These are phyloP conservation scores for Lethrus apterus DNA, from an alignment of 1,140 invertebrate species.

Conservation along the genomic window DNA sequence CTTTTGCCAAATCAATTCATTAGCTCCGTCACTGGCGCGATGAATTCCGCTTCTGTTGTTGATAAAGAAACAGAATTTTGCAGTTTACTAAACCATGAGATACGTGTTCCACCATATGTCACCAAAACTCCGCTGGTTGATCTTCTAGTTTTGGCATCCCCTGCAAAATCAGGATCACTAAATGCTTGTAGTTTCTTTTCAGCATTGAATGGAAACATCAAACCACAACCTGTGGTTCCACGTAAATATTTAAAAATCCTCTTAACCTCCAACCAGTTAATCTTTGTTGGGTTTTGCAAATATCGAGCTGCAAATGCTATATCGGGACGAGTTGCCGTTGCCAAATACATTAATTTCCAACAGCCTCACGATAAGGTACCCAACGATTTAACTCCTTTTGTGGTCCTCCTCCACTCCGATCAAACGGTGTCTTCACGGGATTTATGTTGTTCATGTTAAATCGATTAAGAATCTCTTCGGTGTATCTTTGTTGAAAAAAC, in stretches of 20 bases:
- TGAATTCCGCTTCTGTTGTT: slow-evolving; percentile 43
- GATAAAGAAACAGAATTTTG: slow-evolving; percentile 35
- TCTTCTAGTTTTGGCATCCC: slow-evolving; percentile 20
- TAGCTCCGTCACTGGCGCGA: slow-evolving; percentile 40
- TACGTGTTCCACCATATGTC: slow-evolving; percentile 29
- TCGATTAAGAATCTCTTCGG: slow-evolving; percentile 10
- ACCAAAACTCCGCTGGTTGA: slow-evolving; percentile 39
- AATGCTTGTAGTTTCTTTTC: slow-evolving; percentile 15
- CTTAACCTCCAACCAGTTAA: background rate
- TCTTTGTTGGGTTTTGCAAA: background rate
- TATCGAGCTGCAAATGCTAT: slow-evolving; percentile 32
- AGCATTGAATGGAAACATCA: background rate
- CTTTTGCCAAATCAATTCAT: slow-evolving; percentile 39
- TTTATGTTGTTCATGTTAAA: slow-evolving; percentile 17
- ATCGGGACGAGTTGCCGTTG: slow-evolving; percentile 36
- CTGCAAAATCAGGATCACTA: slow-evolving; percentile 26
- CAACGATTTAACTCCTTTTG: background rate
- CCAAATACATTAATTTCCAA: slow-evolving; percentile 37
- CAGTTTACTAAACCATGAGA: slow-evolving; percentile 37
- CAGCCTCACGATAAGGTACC: slow-evolving; percentile 27
- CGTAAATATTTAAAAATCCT: background rate
- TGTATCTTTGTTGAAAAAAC: background rate
- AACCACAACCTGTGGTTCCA: background rate
- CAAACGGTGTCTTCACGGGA: background rate
- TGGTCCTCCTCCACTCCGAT: background rate